Base-by-base conservation (phyloP, 2,113 vertebrate species). In the Pungitius pungitius region DNA sequence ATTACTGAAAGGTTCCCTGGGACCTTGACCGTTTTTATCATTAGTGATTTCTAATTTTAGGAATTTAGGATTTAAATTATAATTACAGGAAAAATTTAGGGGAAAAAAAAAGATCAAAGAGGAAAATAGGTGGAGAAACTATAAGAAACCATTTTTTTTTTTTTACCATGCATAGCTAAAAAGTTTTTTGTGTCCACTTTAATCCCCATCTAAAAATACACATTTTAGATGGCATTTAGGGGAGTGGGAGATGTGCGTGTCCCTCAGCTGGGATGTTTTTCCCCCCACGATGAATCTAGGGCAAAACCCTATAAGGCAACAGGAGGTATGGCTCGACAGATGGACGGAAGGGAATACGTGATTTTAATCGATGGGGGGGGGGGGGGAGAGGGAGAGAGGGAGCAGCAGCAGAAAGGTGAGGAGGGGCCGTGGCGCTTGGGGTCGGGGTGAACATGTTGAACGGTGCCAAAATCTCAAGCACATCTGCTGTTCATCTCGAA, bases 401-500 rank as follows among this genome's bases (percentile, higher is more conserved):
- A 42, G 68, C 61, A 33, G 37, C 0, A 1, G 37, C 45, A 62
- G 66, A 63, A 65, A 80, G 80, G 85, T 78, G 77, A 77, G 66
- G 69, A 67, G 79, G 85, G 65, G 17, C 51, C 47, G 66, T 51
- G 33, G 70, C 26, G 8, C 68, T 54, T 2, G 61, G 67, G 85
- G 69, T 72, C 69, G 30, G 60, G 77, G 73, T 79, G 77, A 87
- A 70, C 68, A 49, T 88, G 76, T 77, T 43, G 60, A 84, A 78
- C 77, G 67, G 69, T 27, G 69, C 72, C 76, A 78, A 56, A 92
- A 89, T 87, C 88, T 88, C 79, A 82, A 24, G 69, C 82, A 80
- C 88, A 91, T 90, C 88, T 90, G 89, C 76, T 87, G 83, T 82
- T 87, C 85, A 85, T 87, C 85, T 77, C 42, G 1, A 83, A 71